These are phyloP conservation scores for Philotrypesis tridentata DNA, from an alignment of 1,140 invertebrate species.

Conservation along the genomic window DNA sequence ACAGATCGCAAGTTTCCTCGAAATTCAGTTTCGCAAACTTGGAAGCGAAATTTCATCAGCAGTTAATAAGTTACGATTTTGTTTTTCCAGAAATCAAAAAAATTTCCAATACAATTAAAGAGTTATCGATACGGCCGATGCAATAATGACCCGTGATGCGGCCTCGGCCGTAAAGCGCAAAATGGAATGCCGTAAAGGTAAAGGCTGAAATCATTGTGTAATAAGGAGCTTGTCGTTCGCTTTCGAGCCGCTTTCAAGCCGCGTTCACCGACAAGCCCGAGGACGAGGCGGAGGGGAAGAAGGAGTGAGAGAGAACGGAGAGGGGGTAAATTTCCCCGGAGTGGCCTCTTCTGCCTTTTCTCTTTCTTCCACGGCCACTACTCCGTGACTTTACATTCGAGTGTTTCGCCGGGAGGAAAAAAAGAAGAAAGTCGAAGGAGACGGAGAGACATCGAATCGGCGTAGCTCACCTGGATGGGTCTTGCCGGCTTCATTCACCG, in stretches of 20 bases:
- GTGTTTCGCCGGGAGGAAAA: background rate
- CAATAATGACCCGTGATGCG: too few species aligned
- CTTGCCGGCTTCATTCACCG: slow-evolving; percentile 14
- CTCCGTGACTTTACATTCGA: background rate
- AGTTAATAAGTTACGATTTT: too few species aligned
- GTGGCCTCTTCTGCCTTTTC: background rate
- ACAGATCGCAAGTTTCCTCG: too few species aligned
- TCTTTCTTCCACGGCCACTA: background rate
- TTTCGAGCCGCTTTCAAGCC: background rate
- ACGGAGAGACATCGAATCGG: background rate
- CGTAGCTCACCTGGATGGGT: background rate
- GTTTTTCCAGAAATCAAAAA: background rate
- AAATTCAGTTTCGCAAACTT: too few species aligned
- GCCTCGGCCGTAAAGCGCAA: too few species aligned
- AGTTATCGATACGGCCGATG: too few species aligned
- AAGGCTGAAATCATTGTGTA: background rate
- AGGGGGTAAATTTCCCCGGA: background rate
- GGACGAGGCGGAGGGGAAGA: too few species aligned
- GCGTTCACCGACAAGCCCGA: background rate
- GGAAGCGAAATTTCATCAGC: too few species aligned
- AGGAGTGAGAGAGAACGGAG: background rate
- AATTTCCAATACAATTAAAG: background rate
- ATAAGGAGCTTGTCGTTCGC: background rate
- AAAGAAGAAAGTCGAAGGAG: background rate
- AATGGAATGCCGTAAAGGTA: background rate